Evolutionary conservation across 2,888 invertebrate genomes (phyloP), one percentile per base, ranked within the genome.

Genomic region (Serripes groenlandicus): DNA sequence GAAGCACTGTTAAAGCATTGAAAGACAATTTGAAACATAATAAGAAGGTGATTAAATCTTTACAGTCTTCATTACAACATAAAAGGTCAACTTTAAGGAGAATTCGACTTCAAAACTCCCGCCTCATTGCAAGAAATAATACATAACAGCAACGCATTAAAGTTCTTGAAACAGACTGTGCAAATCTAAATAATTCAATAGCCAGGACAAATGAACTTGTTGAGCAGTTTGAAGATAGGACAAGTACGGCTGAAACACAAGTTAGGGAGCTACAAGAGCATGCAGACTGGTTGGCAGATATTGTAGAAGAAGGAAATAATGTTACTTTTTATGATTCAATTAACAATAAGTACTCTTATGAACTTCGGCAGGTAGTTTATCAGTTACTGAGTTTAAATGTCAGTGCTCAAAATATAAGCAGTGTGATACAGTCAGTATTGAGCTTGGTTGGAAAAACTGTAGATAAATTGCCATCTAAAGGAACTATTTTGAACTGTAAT

Each of bases 381-480:
- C n/a, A 11, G 28, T 37, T 83, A 4, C 76, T 83, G 3, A 18
- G n/a, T 15, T 28, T 75, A 18, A 71, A 75, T 62, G 72, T 83
- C 18, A 60, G 60, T 62, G 71, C 75, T 26, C 26, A 35, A 4
- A 83, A 78, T 60, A 23, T 75, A n/a, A 35, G 9, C 9, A 7
- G 0, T 32, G 83, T 78, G 0, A 83, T 78, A 9, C 3, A 56
- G n/a, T 54, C 34, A 69, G 83, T 83, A 23, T 56, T 78, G 26
- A 83, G 52, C 1, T 35, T 83, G 18, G 42, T 75, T 28, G 54
- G 54, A 21, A 78, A 71, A 54, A 54, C 4, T 32, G 11, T 18
- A 18, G 78, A 82, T 30, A 70, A 58, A 68, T n/a, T 82, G 21
- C 78, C 78, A 21, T 35, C 82, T 34, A 75, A 66, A 75, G 26